Base-by-base conservation (phyloP, 2,797 vertebrate species). In the Pygocentrus nattereri region DNA sequence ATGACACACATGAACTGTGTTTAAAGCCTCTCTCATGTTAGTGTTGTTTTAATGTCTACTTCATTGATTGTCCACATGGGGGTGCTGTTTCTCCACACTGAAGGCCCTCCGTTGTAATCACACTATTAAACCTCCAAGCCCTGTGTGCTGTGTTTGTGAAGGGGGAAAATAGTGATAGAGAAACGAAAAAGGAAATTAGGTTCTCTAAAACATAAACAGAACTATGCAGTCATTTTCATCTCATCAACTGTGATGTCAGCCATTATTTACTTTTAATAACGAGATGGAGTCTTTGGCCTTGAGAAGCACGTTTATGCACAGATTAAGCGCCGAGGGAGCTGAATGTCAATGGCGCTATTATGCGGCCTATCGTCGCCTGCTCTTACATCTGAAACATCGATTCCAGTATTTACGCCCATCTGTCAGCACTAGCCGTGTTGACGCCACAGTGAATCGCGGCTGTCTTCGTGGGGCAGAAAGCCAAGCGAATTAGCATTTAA, bases 81-180 rank as follows among this genome's bases (percentile, higher is more conserved):
- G 93, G 92, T 90, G 90, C 91, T 90, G 86, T 93, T 91, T 88
- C 87, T 86, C 90, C 89, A 92, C 72, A 72, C 23, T 27, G 27
- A 58, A 76, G 67, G 50, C 7, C n/a, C 23, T 21, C 27, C 69
- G 0, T 21, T 18, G 52, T n/a, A 34, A 54, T 58, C 10, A 76
- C 71, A 59, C 15, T 27, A 34, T 31, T 49, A 12, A 50, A 38
- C 52, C 19, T 31, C 1, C 38, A 8, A 38, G 38, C 38, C 38
- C 38, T 5, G 38, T 8, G 38, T 8, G 41, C 8, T 18, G 68
- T 44, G 38, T 62, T 50, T 44, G 47, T 34, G 27, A 27, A 16
- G 62, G 31, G 44, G 47, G 52, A 11, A 5, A 8, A 52, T 34
- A 31, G 21, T 47, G 56, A 67, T 19, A 50, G 58, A 49, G 18